These are phyloP conservation scores for Pammene fasciana DNA, from an alignment of 2,888 invertebrate species.

Conservation along the genomic window DNA sequence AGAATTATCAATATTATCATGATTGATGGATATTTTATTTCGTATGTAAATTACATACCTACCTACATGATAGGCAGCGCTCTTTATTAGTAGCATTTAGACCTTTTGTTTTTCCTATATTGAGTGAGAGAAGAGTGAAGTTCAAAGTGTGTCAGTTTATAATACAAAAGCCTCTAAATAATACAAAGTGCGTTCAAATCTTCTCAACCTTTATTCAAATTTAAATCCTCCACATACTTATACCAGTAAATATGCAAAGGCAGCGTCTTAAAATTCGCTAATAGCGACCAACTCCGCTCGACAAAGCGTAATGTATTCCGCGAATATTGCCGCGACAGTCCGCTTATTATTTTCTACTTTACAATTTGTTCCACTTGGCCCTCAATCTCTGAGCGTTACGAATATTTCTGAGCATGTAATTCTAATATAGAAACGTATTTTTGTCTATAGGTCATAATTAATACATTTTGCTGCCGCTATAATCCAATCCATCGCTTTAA, in stretches of 20 bases:
- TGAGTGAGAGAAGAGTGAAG: background rate
- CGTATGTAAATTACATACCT: no score
- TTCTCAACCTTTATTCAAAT: constrained; percentile 30
- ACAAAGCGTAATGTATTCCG: constrained; percentile 70
- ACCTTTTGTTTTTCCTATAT: no score
- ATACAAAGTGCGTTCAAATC: background rate
- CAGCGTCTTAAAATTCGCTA: constrained; percentile 39
- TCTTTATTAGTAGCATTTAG: no score
- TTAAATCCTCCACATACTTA: constrained; percentile 31
- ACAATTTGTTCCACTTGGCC: constrained; percentile 49
- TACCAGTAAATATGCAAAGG: constrained; percentile 37
- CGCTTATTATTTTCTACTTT: constrained; percentile 78
- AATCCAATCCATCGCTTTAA: no score
- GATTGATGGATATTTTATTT: no score
- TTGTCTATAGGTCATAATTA: no score
- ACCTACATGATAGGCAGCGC: no score
- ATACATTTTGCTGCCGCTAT: no score
- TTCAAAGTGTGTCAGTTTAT: no score
- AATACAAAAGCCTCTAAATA: background rate
- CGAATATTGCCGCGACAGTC: constrained; percentile 74
- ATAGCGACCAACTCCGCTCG: constrained; percentile 37
- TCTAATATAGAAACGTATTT: no score
- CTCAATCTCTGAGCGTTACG: constrained; percentile 4
- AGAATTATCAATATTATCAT: no score
- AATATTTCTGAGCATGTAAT: background rate